These are phyloP conservation scores for Larimichthys polyactis DNA, from an alignment of 2,113 vertebrate species.

Conservation along the genomic window DNA sequence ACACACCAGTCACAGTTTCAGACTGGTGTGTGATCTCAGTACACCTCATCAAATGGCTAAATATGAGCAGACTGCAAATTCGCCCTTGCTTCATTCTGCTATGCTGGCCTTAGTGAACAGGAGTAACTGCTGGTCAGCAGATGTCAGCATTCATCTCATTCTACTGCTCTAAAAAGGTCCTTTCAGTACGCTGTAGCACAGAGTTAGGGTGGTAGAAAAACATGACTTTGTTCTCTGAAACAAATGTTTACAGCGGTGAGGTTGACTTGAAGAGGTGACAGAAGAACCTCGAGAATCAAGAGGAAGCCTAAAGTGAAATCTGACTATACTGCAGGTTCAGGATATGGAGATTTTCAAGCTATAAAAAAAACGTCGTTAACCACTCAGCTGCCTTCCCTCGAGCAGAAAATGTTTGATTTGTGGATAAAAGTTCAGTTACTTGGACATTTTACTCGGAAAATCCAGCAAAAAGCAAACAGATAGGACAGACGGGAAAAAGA, in stretches of 20 bases:
- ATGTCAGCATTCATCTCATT: slow-evolving; percentile 59
- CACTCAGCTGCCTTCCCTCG: no score
- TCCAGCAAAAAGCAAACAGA: no score
- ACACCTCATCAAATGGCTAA: slow-evolving; percentile 1
- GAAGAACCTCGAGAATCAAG: neutral
- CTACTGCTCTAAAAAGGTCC: neutral
- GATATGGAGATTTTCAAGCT: no score
- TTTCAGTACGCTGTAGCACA: no score
- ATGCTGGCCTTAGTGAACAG: slow-evolving; percentile 20
- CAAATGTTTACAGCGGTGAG: neutral
- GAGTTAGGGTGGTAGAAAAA: no score
- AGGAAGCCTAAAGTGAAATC: neutral
- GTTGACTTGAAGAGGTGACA: neutral
- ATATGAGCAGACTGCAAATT: slow-evolving; percentile 19
- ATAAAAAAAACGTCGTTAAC: no score
- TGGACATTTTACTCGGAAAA: no score
- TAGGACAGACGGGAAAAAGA: no score
- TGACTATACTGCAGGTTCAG: neutral
- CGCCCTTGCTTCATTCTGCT: slow-evolving; percentile 28
- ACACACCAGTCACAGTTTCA: neutral
- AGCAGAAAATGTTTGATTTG: no score
- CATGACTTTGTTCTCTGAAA: no score
- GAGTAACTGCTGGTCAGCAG: slow-evolving; percentile 54
- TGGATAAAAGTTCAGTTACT: no score
- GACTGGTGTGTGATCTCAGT: neutral